Base-by-base conservation (phyloP, 2,113 vertebrate species). In the Oncorhynchus mykiss region DNA sequence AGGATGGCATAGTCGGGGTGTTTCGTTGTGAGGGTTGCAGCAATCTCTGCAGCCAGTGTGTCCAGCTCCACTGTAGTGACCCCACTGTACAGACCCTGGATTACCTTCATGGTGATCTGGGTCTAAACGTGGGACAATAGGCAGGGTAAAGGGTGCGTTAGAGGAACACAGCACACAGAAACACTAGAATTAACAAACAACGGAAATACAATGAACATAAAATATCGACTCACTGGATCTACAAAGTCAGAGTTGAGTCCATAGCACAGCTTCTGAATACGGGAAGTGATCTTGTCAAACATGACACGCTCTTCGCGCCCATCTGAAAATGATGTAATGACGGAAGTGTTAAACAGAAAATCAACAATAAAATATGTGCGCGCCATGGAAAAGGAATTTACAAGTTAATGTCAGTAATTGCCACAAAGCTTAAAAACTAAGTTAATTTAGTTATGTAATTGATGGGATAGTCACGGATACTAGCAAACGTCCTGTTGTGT, bases 71-170 rank as follows among this genome's bases (percentile, higher is more conserved):
- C 95, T 0, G 97, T 99, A 14, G 96, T 98, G 54, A 99, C 97
- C 0, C 97, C 97, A 0, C 93, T 98, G 88, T 99, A 99, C 5
- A 99, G 92, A 65, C 97, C 97, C 84, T 98, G 96, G 66, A 99
- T 98, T 85, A 99, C 97, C 79, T 98, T 99, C 97, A 98, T 97
- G 22, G 97, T 99, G 82, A 99, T 99, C 89, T 98, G 96, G 25
- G 97, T 91, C 97, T 99, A 80, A 1, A 69, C 54, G 51, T 72
- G 39, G 39, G 39, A 45, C 39, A 45, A 45, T 9, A 54, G 12
- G 51, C 16, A 76, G 24, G 71, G 4, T 7, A 1, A 73, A 16
- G 20, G 1, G 29, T 11, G 45, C 7, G 39, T 45, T 31, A 39
- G 6, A 20, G 27, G 62, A 64, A 64, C 22, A 8, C 39, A 45